Evolutionary conservation across 1,140 invertebrate species (phyloP), one percentile per base, ranked within the genome.

Genomic region (Nephotettix cincticeps): DNA sequence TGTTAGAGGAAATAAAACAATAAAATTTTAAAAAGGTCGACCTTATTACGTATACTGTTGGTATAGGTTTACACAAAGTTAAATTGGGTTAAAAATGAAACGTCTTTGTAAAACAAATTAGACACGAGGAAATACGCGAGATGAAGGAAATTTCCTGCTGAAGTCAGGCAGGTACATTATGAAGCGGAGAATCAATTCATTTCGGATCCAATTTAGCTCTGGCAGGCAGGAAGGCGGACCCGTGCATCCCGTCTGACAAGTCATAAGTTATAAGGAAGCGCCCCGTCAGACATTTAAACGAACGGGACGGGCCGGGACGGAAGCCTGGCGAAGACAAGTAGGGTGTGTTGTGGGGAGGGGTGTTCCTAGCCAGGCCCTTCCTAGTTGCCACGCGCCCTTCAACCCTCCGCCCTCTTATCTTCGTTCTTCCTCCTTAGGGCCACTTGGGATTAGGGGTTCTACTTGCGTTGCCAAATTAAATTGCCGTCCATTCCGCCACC

Each of bases 381-480:
- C 56, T 29, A 6, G 11, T 54, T 27, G 21, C 21, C 56, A 61
- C 56, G 56, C 56, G 56, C 56, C 27, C 56, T 28, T 61, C 21
- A 6, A 21, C 56, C 56, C 23, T 27, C 56, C 56, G 23, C 56
- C 56, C 56, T 61, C 56, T 61, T 61, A 61, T 61, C 56, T 61
- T 61, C 21, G 21, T 61, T 27, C 56, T 61, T 61, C 56, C 56
- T 61, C 56, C 56, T 61, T 61, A n/a, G 47, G 56, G 56, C 56
- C 56, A 29, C 56, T 61, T 27, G 56, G 56, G 56, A 61, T 61
- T 27, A 61, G 56, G 56, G 56, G 25, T 13, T 29, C 56, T 14
- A 61, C 21, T 61, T 61, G 27, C 32, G 32, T 36, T 36, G 32
- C 32, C 32, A 36, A 36, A 36, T 36, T 36, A 36, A 36, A 36